Percentiles rank a stretch among this genome's conserved stretches.
phyloP scores from a whole-genome alignment of 2,888 invertebrate species.

The Lycia hirtaria region DNA sequence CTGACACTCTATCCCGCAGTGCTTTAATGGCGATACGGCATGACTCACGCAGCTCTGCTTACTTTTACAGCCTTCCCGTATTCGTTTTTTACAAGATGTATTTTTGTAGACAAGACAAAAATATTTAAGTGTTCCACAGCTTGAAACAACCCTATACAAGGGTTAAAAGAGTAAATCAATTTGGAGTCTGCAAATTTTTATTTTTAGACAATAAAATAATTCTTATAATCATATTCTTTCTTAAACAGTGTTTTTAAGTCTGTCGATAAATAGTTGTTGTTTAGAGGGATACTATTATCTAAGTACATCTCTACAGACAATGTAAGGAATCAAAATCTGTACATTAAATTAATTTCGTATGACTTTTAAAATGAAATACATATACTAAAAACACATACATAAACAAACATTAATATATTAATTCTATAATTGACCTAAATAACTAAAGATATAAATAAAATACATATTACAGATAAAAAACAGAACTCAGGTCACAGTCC shows the following conservation, averaged over 20 bases:
- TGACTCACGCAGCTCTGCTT: constrained; percentile 47
- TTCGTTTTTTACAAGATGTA: constrained; percentile 10
- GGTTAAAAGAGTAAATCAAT: not conserved
- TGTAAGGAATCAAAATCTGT: no score
- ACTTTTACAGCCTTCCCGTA: constrained; percentile 45
- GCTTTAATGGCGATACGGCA: constrained; percentile 63
- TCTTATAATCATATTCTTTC: no score
- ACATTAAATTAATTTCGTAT: not conserved
- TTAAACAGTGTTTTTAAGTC: no score
- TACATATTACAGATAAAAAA: no score
- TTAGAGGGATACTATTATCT: no score
- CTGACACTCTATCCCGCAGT: constrained; percentile 61
- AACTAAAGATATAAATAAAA: not conserved
- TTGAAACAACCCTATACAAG: not conserved
- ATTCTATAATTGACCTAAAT: no score
- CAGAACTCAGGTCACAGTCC: no score
- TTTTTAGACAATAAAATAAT: no score
- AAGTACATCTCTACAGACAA: no score
- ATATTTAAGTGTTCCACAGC: not conserved
- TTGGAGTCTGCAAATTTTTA: not conserved
- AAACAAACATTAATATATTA: no score
- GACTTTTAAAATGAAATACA: not conserved
- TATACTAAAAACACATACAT: no score
- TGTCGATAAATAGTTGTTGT: no score
- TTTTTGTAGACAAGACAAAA: not conserved